These are phyloP conservation scores for Leptopilina syphax DNA, from an alignment of 2,888 invertebrate species.

Conservation along the genomic window DNA sequence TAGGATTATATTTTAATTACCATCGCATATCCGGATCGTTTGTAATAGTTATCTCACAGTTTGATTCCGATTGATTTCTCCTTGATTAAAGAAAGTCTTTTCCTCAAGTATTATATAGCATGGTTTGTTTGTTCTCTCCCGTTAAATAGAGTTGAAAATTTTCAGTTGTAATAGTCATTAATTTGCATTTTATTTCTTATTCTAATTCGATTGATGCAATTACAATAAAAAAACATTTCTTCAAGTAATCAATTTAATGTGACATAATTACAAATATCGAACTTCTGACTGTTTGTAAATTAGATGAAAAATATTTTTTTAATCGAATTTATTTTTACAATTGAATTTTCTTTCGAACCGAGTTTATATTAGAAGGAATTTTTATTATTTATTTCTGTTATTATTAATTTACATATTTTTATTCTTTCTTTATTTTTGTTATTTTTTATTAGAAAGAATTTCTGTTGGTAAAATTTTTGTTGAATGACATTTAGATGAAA, in stretches of 20 bases:
- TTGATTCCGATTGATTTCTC: conserved; percentile 22
- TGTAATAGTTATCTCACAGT: conserved; percentile 28
- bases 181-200: neutral
- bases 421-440: too few species aligned
- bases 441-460: too few species aligned
- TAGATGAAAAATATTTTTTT: too few species aligned
- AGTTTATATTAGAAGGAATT: too few species aligned
- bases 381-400: too few species aligned
- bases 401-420: too few species aligned
- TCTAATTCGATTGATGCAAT: neutral
- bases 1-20: neutral
- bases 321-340: too few species aligned
- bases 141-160: neutral
- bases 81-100: conserved; percentile 23
- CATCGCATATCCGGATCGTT: neutral
- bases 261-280: too few species aligned
- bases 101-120: conserved; percentile 2
- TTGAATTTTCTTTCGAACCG: too few species aligned
- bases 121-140: conserved; percentile 4
- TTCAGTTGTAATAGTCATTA: neutral
- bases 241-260: neutral
- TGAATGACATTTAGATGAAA: too few species aligned
- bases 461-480: too few species aligned
- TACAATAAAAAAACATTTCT: neutral
- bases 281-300: too few species aligned